These are phyloP conservation scores for Drosophila nigromelanica DNA, from an alignment of 1,140 invertebrate species.

Conservation along the genomic window DNA sequence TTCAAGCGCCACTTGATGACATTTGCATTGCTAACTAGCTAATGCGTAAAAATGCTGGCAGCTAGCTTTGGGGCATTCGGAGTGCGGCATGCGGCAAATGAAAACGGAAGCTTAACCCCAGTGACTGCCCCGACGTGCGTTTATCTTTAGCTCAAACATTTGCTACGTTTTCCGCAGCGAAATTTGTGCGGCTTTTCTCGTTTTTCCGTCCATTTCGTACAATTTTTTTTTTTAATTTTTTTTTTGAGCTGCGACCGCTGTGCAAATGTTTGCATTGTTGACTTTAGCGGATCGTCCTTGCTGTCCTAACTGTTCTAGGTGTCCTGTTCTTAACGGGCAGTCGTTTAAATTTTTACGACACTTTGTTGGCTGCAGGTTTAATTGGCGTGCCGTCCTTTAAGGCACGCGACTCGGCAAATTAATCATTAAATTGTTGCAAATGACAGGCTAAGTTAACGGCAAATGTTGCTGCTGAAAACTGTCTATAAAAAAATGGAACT, in stretches of 20 bases:
- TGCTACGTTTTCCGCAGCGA: conserved; percentile 37
- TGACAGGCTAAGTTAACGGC: conserved; percentile 66
- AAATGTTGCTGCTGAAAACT: conserved; percentile 23
- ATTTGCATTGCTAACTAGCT: conserved; percentile 71
- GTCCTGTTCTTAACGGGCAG: conserved; percentile 3
- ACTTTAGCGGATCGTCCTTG: conserved; percentile 27
- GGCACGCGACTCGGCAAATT: conserved; percentile 53
- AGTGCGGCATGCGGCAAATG: conserved; percentile 44
- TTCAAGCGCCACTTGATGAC: conserved; percentile 61
- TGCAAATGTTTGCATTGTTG: conserved; percentile 63
- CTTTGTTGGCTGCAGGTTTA: conserved; percentile 35
- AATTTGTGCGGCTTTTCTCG: conserved; percentile 60
- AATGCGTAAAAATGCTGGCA: conserved; percentile 9
- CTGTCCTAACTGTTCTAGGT: not conserved
- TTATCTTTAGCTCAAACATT: conserved; percentile 75
- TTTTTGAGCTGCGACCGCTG: conserved; percentile 27
- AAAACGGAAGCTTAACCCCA: conserved; percentile 72
- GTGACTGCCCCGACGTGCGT: conserved; percentile 32
- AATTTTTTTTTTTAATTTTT: conserved; percentile 14
- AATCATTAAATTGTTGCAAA: conserved; percentile 79
- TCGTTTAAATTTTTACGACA: conserved; percentile 55
- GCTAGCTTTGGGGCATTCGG: conserved; percentile 2
- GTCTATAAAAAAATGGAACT: conserved; percentile 15
- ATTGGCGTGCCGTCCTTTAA: conserved; percentile 48
- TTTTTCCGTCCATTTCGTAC: not conserved